A percentile compares a stretch with the other conserved stretches of the same genome.
These are phyloP conservation scores for Balaeniceps rex DNA, from an alignment of 2,113 vertebrate genomes.

Conservation along the genomic window DNA sequence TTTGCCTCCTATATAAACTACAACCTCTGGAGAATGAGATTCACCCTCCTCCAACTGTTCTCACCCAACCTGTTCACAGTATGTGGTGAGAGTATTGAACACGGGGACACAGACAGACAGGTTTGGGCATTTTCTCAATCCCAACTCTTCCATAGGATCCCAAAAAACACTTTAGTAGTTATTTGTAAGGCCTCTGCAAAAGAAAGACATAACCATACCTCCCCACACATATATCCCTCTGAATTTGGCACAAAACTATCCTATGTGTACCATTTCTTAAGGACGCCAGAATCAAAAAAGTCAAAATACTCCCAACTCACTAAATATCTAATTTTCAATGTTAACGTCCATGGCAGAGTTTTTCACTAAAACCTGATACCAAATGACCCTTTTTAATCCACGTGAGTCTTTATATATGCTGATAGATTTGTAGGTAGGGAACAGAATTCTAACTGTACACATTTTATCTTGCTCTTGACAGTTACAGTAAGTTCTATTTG, in stretches of 20 bases:
- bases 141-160: not conserved
- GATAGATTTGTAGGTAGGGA: not conserved
- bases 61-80: not conserved
- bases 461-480: not conserved
- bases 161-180: not conserved
- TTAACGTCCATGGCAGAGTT: not conserved
- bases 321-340: not conserved
- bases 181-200: not conserved
- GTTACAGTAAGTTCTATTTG: not conserved
- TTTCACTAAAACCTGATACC: not conserved
- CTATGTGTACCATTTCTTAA: not conserved
- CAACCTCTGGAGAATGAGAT: not conserved
- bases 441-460: not conserved
- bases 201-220: not conserved
- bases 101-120: not conserved
- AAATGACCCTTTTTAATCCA: not conserved
- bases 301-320: not conserved
- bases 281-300: not conserved
- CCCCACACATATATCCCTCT: not conserved
- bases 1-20: not conserved
- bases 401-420: not conserved
- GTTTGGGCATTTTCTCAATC: not conserved
- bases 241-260: not conserved
- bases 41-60: not conserved
- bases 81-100: not conserved